Percentiles rank a stretch among this genome's conserved stretches.
These are phyloP conservation scores for Thalassophryne amazonica DNA, from an alignment of 2,797 vertebrate genomes.

Conservation along the genomic window DNA sequence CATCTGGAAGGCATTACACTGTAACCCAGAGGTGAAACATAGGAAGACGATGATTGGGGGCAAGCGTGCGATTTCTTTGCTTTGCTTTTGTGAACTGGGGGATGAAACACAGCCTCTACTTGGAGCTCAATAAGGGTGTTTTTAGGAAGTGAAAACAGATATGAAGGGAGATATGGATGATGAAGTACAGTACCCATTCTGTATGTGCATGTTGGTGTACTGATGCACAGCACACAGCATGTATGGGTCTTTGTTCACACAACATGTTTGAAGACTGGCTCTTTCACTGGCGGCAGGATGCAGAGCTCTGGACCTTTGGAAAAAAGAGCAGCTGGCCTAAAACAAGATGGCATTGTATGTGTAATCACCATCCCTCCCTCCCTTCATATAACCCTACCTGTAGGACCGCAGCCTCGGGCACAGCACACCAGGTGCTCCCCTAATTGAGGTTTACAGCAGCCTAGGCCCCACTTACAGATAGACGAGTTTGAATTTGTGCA, in stretches of 20 bases:
- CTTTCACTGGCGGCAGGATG: constrained; percentile 70
- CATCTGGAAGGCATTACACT: constrained; percentile 80
- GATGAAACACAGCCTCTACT: constrained; percentile 24
- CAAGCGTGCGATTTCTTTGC: constrained; percentile 40
- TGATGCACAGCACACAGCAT: constrained; percentile 29
- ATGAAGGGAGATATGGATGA: constrained; percentile 35
- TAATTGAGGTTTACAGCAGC: constrained; percentile 22
- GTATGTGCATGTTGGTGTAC: constrained; percentile 9
- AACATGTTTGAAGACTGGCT: constrained; percentile 61
- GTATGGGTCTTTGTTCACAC: constrained; percentile 71
- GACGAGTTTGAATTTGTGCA: too few relatives aligned
- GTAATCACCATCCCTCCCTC: constrained; percentile 58
- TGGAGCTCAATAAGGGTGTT: constrained; percentile 13
- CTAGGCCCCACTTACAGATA: background rate
- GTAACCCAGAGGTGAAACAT: constrained; percentile 61
- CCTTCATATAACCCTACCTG: constrained; percentile 52
- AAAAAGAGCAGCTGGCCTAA: constrained; percentile 56
- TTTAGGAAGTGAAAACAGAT: constrained; percentile 15
- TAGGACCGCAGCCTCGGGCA: constrained; percentile 23
- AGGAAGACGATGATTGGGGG: constrained; percentile 43
- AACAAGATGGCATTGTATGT: constrained; percentile 82
- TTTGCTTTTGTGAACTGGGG: constrained; percentile 40
- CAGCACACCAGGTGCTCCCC: constrained; percentile 52
- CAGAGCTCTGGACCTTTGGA: constrained; percentile 70
- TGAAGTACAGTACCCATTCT: constrained; percentile 27